Evolutionary conservation across 2,113 vertebrate species (phyloP), one percentile per base, ranked within the genome.

Genomic region (Cynocephalus volans): DNA sequence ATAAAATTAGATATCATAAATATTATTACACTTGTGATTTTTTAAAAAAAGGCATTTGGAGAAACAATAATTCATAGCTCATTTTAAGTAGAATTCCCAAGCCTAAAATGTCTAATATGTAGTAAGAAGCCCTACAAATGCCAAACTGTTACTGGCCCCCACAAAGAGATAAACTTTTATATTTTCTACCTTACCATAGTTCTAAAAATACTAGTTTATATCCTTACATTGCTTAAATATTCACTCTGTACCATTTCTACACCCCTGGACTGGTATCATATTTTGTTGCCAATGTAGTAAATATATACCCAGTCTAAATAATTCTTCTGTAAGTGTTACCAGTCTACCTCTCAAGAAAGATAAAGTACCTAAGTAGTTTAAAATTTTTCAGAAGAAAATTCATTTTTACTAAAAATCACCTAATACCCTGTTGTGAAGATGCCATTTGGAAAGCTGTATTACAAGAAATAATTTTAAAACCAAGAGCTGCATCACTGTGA

Each of bases 371-470:
- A 81, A 84, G 26, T n/a, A 65, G 54, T 36, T 96, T 18, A 69
- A 95, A 79, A 62, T 18, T 76, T 92, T 96, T 94, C 73, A 88
- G 24, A 92, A 93, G 6, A 94, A 95, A 95, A 89, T 41, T 69
- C 60, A 92, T 90, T 90, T 48, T 62, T 73, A 82, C 3, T 97
- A 36, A 76, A 80, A 83, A 52, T 92, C 15, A 84, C 14, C n/a
- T 31, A 95, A 52, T 56, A 65, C 4, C 41, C 3, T 48, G 76
- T 8, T 81, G 52, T 67, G 24, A 90, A 93, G 64, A 93, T 48
- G 54, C 10, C 65, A 92, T 58, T 17, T 93, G 12, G 69, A 93
- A 93, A 93, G 7, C 15, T 84, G 3, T 67, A 82, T 45, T 73
- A 80, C 48, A 96, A 87, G 12, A 33, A 93, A 33, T 84, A 77